Base-by-base conservation (phyloP, 2,797 vertebrate species). In the Protonibea diacanthus region DNA sequence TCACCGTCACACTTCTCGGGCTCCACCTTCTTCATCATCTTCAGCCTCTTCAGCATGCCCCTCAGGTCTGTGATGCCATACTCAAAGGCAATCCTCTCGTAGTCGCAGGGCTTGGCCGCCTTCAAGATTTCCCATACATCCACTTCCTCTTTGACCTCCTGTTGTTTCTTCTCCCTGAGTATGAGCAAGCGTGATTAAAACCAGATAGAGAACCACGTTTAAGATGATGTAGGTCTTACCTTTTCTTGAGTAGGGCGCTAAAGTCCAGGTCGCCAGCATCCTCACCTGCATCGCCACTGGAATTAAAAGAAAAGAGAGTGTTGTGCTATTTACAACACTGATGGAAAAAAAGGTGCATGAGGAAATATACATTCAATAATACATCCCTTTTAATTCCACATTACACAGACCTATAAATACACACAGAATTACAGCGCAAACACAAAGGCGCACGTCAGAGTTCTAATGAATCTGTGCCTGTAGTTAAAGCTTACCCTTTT, bases 41-140 rank as follows among this genome's bases (percentile, higher is more conserved):
- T 98, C 79, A 98, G 95, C 75, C 95, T 94, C 80, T 94, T 96
- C 59, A 98, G 92, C 97, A 98, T 95, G 77, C 97, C 97, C 5
- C 96, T 94, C n/a, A 98, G 95, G 93, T 98, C 97, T 0, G 97
- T 98, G 90, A 98, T 96, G 76, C 97, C 97, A 0, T 98, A 97
- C 88, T 98, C 83, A 52, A 98, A 98, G 77, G 97, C 97, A 0
- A 98, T 98, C 86, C 94, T 97, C 94, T 98, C 97, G 0, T 96
- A 98, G 89, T 98, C 97, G 7, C 97, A 97, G 59, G 97, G 96
- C 84, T 96, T 97, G 0, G 97, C 97, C 0, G 70, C 91, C 84
- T 97, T 96, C 69, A 98, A 79, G 88, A 98, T 96, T 3, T 96
- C 95, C 88, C 97, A 96, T 23, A 98, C 96, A 0, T 98, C 96